Evolutionary conservation across 2,113 vertebrate genomes (phyloP), one percentile per base, ranked within the genome.

Genomic region (Mugil cephalus): DNA sequence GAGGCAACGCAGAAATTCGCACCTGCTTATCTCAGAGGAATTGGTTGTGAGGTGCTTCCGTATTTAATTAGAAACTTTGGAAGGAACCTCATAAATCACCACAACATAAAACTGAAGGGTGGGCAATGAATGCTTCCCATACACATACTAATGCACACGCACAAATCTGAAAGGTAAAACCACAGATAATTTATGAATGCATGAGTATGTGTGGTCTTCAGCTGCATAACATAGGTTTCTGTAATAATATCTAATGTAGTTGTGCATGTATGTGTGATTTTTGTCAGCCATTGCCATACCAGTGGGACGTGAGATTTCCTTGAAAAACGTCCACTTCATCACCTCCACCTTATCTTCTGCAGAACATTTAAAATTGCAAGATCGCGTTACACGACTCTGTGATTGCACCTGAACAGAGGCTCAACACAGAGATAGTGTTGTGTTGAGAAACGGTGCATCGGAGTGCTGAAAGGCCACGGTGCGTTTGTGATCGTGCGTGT

Each of bases 41-140:
- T 88, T 87, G 89, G 60, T 75, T 79, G 53, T 83, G 83, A 81
- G 84, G 81, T 84, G 66, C 83, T 91, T 88, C 78, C 83, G 76
- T 75, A 74, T 91, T 90, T 90, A 91, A 91, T 93, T 88, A 79
- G 88, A 88, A 88, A 85, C 83, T 84, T 85, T 81, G 65, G 69
- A 75, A 35, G 79, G 81, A 58, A 79, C 64, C 84, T 89, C 90
- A 91, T 90, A 88, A 91, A 93, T 93, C 89, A 93, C 60, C 42
- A 69, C 77, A 75, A 77, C 81, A 82, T 80, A 76, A 84, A 85
- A 82, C 35, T 84, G 86, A 89, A 77, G 59, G 84, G 74, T 81
- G 54, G 72, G 79, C 69, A 59, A 76, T 82, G 85, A 80, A 71
- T 74, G 56, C 36, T 40, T 55, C 56, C 42, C 10, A 15, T 51